Evolutionary conservation across 2,797 vertebrate species (phyloP).

Genomic region (Anabas testudineus): DNA sequence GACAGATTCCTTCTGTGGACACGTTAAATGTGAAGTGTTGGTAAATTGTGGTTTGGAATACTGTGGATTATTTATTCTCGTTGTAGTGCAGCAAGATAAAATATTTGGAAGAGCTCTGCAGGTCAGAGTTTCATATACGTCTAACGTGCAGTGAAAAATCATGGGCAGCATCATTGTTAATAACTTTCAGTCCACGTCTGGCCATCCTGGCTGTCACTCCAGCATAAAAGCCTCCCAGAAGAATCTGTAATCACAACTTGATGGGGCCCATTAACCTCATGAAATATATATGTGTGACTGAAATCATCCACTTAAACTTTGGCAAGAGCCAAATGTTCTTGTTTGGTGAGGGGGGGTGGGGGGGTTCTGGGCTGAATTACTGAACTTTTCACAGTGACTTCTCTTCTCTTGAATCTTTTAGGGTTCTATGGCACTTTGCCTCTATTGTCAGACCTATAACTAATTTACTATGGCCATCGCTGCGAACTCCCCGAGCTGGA

Average conservation of each 20-base stretch:
- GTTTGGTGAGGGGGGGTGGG: conserved; percentile 51
- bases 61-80: too few species aligned
- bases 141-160: conserved; percentile 31
- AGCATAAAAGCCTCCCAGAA: conserved; percentile 73
- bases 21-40: too few species aligned
- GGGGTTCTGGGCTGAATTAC: conserved; percentile 51
- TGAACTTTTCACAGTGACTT: conserved; percentile 61
- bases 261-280: conserved; percentile 79
- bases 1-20: too few species aligned
- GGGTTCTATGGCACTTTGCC: conserved; percentile 65
- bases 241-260: conserved; percentile 76
- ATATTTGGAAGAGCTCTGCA: too few species aligned
- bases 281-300: conserved; percentile 80
- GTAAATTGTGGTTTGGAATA: too few species aligned
- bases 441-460: conserved; percentile 66
- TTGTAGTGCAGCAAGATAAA: neutral
- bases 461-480: conserved; percentile 53
- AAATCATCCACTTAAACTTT: conserved; percentile 83
- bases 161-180: conserved; percentile 53
- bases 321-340: conserved; percentile 73
- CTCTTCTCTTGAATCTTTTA: conserved; percentile 69
- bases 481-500: conserved; percentile 48
- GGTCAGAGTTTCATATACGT: conserved; percentile 43
- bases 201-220: conserved; percentile 59
- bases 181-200: conserved; percentile 45